Base-by-base conservation (phyloP, 2,797 vertebrate species). In the Falco peregrinus region DNA sequence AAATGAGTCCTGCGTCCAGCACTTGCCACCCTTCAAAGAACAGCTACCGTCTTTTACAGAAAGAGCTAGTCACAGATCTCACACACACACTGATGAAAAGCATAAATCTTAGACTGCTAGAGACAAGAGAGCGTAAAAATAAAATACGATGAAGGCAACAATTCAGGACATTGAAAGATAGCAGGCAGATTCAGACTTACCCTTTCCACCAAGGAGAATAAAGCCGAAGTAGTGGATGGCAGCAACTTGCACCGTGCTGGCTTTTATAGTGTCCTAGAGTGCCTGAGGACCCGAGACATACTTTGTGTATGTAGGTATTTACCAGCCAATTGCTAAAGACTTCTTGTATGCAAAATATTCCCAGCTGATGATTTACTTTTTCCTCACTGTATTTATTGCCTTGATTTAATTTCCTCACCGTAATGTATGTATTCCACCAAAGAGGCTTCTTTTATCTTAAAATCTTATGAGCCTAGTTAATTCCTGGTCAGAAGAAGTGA, bases 201-300 rank as follows among this genome's bases (percentile, higher is more conserved):
- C 84, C 20, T 74, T 63, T 91, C 26, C 78, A 75, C 28, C 31
- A 4, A 41, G 79, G 73, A 95, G 89, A 75, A 56, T 5, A 15
- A 91, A 77, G 61, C 68, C 73, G 74, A n/a, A 94, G 22, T n/a
- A 94, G 22, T 64, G 60, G 21, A 68, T 89, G 68, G 8, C 69
- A 65, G 37, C 37, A 74, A 1, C 77, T 64, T 17, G 6, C 33
- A 1, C 61, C 3, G 2, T 13, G 48, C 39, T 65, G 78, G 24
- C n/a, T 96, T 96, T 97, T 97, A 97, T 97, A 96, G 6, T 26
- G 35, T 70, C 25, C 78, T 31, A 4, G 53, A 93, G 56, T 10
- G 84, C 91, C 87, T 33, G 51, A 93, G 93, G 92, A 93, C 10
- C 48, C 20, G 47, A 43, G 71, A 60, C 28, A 10, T 8, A 45